Evolutionary conservation across 2,888 invertebrate genomes (phyloP).

Genomic region (Meliscaeva auricollis): DNA sequence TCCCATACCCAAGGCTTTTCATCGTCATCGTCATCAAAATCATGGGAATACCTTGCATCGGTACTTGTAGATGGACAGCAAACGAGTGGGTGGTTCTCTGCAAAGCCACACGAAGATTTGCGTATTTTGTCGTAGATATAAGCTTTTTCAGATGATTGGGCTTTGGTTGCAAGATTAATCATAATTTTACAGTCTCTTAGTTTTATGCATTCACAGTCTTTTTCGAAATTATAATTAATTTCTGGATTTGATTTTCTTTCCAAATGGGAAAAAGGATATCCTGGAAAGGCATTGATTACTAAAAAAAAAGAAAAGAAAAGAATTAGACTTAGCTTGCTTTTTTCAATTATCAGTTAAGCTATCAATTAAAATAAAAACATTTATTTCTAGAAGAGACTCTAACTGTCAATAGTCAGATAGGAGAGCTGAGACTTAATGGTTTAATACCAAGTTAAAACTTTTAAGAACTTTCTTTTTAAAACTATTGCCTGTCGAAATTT

Average conservation of each 20-base stretch:
- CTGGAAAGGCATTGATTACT: constrained; percentile 59
- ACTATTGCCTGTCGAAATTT: too few species aligned
- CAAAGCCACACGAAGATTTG: constrained; percentile 80
- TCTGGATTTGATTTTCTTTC: constrained; percentile 43
- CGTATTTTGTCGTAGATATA: constrained; percentile 78
- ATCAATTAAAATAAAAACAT: too few species aligned
- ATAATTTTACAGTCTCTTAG: constrained; percentile 80
- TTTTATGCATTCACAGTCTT: constrained; percentile 80
- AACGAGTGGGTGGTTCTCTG: constrained; percentile 79
- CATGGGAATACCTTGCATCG: constrained; percentile 53
- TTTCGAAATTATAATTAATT: constrained; percentile 50
- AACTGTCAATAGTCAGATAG: too few species aligned
- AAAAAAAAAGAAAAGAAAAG: not conserved
- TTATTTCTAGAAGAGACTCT: too few species aligned
- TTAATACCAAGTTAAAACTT: too few species aligned
- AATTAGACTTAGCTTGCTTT: too few species aligned
- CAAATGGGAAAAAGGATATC: constrained; percentile 74
- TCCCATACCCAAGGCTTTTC: constrained; percentile 81
- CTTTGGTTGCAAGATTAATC: constrained; percentile 77
- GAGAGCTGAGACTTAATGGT: too few species aligned
- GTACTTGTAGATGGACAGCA: constrained; percentile 78
- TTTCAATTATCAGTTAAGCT: too few species aligned
- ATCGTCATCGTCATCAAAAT: constrained; percentile 76
- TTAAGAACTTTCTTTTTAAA: too few species aligned
- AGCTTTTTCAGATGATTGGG: constrained; percentile 76